Conservation (phyloP, 2,113 vertebrate genomes). For the Triplophysa tibetana region DNA sequence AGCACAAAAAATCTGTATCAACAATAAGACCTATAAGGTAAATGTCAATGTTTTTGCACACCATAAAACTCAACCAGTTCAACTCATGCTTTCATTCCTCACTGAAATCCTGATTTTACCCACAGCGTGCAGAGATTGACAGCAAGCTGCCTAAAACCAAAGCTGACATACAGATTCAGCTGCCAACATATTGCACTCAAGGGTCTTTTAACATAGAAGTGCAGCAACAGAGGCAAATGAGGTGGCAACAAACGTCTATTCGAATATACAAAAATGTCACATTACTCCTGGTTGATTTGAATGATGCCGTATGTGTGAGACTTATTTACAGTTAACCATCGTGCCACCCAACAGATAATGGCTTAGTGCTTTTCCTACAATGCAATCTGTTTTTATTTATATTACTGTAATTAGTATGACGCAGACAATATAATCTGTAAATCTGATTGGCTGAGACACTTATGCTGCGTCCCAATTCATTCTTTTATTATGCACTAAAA, state of each 20-base stretch:
- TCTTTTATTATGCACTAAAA: too few relatives aligned
- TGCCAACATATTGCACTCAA: slow-evolving; percentile 14
- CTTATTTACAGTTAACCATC: too few relatives aligned
- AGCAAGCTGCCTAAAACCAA: slow-evolving; percentile 15
- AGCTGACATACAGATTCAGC: slow-evolving; percentile 16
- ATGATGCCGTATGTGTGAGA: too few relatives aligned
- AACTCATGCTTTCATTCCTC: background rate
- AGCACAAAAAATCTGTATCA: background rate
- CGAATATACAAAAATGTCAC: background rate
- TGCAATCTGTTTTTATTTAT: background rate
- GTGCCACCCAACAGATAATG: too few relatives aligned
- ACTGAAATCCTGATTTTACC: background rate
- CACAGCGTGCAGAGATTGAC: background rate
- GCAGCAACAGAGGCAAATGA: background rate
- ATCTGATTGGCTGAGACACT: background rate
- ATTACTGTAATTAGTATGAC: background rate
- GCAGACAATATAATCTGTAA: background rate
- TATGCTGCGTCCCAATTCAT: too few relatives aligned
- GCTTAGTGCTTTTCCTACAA: too few relatives aligned
- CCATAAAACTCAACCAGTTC: background rate
- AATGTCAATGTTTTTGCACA: background rate
- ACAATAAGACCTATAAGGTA: background rate
- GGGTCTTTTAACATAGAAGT: background rate
- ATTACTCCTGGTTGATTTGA: too few relatives aligned
- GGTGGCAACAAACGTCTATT: background rate